These are phyloP conservation scores for Formica aserva DNA, from an alignment of 2,888 invertebrate species.

Conservation along the genomic window DNA sequence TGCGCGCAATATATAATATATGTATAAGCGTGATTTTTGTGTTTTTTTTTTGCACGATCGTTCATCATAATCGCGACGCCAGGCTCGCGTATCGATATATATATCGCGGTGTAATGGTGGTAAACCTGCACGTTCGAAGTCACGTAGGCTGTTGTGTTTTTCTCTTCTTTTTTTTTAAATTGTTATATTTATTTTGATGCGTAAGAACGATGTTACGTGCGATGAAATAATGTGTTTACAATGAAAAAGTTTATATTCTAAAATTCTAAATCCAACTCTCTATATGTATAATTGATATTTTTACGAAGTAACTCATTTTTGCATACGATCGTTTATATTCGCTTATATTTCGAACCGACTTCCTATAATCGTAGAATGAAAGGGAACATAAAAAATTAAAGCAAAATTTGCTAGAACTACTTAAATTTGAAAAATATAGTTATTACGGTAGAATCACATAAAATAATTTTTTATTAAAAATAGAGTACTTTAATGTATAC, in stretches of 20 bases:
- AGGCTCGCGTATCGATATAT: neutral
- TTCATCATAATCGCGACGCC: neutral
- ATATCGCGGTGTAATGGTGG: neutral
- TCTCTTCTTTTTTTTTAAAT: neutral
- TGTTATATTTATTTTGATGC: neutral
- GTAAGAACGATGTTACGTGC: neutral
- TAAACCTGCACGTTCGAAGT: neutral
- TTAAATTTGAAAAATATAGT: constrained; percentile 13
- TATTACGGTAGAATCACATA: neutral
- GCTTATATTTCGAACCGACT: neutral
- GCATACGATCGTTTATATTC: neutral
- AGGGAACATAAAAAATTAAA: neutral
- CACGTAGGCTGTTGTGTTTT: neutral
- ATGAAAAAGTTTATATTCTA: neutral
- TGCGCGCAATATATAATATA: neutral
- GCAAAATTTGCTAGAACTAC: neutral
- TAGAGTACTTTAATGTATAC: neutral
- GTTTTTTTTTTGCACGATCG: neutral
- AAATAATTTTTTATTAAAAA: neutral
- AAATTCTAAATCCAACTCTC: neutral
- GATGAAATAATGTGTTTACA: constrained; percentile 8
- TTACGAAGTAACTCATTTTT: neutral
- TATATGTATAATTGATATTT: neutral
- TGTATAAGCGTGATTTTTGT: neutral
- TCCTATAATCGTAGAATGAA: neutral